Conservation (phyloP, 2,888 invertebrate genomes). For the Acleris laterana region DNA sequence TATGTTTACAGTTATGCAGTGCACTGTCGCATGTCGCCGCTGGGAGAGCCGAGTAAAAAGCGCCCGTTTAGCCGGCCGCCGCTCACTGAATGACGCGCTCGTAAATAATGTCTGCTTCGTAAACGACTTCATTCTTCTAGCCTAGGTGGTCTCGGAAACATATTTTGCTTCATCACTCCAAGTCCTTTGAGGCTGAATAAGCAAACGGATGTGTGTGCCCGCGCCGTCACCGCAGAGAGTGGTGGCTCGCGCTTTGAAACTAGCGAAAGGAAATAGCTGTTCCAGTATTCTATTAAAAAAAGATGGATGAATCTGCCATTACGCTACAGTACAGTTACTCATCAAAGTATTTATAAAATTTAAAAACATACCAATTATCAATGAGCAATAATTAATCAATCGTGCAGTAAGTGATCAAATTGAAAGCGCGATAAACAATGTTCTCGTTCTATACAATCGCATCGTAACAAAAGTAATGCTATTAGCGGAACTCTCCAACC, state of each 20-base stretch:
- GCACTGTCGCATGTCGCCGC: constrained; percentile 25
- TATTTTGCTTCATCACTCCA: constrained; percentile 21
- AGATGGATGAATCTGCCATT: no score
- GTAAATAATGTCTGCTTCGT: constrained; percentile 38
- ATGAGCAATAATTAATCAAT: neutral
- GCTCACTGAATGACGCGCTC: constrained; percentile 37
- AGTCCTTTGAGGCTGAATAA: constrained; percentile 5
- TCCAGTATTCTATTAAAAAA: no score
- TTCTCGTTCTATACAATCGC: constrained; percentile 6
- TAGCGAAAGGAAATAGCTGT: no score
- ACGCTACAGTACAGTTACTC: no score
- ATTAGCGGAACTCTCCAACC: constrained; percentile 28
- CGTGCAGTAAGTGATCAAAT: constrained; percentile 5
- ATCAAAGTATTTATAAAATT: no score
- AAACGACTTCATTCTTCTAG: constrained; percentile 37
- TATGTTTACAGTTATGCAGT: neutral
- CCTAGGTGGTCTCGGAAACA: constrained; percentile 33
- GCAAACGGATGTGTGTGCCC: constrained; percentile 1
- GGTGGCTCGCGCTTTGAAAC: no score
- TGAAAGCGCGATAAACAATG: neutral
- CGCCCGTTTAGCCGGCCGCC: constrained; percentile 33
- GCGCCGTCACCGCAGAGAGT: neutral
- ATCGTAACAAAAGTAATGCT: constrained; percentile 33
- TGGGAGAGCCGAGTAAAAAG: constrained; percentile 31
- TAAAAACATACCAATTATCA: no score